Evolutionary conservation across 2,113 vertebrate species (phyloP).

Genomic region (Poicephalus meyeri): DNA sequence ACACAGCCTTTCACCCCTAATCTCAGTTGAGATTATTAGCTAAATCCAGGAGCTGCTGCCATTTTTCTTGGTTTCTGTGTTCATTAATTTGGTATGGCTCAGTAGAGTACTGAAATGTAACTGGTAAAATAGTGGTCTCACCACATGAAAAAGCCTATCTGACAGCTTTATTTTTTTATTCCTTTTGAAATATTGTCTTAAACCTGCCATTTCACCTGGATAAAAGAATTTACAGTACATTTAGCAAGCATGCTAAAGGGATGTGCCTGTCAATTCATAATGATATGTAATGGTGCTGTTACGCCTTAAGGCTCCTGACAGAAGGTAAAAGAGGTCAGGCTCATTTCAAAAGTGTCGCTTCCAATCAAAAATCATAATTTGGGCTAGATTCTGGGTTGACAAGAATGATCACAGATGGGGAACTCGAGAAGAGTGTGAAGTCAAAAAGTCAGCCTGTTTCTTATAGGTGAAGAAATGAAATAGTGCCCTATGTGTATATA

Average conservation of each 20-base stretch:
- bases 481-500: background rate
- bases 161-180: background rate
- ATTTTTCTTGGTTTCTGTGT: background rate
- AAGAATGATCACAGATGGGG: constrained; percentile 9
- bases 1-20: background rate
- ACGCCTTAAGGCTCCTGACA: constrained; percentile 27
- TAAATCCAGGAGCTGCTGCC: background rate
- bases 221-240: background rate
- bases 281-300: constrained; percentile 9
- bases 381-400: constrained; percentile 15
- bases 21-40: background rate
- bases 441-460: background rate
- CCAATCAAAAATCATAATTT: constrained; percentile 42
- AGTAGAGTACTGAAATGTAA: background rate
- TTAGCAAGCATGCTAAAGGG: constrained; percentile 28
- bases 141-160: background rate
- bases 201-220: background rate
- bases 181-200: constrained; percentile 18
- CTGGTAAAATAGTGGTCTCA: background rate
- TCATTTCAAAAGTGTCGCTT: constrained; percentile 43
- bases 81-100: background rate
- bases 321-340: constrained; percentile 48
- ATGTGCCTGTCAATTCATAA: background rate
- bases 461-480: background rate
- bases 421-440: background rate